phyloP scores from a whole-genome alignment of 2,888 invertebrate genomes.

The Idaea aversata region DNA sequence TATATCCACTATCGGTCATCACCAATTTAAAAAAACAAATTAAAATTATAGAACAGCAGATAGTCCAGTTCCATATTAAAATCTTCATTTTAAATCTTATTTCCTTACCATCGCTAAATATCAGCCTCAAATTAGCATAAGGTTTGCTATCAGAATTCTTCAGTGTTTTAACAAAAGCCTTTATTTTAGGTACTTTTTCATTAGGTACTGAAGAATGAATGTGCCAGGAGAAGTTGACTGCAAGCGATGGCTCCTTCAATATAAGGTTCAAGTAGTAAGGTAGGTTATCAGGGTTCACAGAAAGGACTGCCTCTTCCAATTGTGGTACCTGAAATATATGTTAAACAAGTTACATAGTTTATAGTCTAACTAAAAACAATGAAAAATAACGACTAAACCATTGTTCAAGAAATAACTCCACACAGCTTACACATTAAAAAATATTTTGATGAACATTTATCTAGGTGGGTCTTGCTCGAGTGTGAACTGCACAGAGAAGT shows the following conservation, averaged over 20 bases:
- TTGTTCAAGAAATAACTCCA: no score
- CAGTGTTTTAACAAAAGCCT: conserved; percentile 54
- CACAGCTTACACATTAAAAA: neutral
- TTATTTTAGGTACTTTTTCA: conserved; percentile 58
- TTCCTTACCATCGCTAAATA: conserved; percentile 88
- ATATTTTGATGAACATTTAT: neutral
- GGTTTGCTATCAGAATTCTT: conserved; percentile 29
- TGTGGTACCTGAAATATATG: conserved; percentile 58
- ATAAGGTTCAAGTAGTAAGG: conserved; percentile 85
- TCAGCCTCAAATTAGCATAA: conserved; percentile 82
- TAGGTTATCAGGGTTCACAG: conserved; percentile 82
- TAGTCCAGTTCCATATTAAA: neutral
- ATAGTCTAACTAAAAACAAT: neutral
- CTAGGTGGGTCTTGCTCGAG: no score
- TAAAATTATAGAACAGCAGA: neutral
- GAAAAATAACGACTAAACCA: neutral
- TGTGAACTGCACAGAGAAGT: no score
- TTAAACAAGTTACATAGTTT: neutral
- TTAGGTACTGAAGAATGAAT: conserved; percentile 83
- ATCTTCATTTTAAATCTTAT: neutral
- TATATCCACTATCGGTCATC: no score
- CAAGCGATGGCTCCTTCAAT: conserved; percentile 74
- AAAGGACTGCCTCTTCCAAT: conserved; percentile 82
- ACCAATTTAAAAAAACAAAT: no score
- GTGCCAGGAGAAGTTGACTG: conserved; percentile 78